phyloP scores from a whole-genome alignment of 2,113 vertebrate species.

The Pimephales promelas region DNA sequence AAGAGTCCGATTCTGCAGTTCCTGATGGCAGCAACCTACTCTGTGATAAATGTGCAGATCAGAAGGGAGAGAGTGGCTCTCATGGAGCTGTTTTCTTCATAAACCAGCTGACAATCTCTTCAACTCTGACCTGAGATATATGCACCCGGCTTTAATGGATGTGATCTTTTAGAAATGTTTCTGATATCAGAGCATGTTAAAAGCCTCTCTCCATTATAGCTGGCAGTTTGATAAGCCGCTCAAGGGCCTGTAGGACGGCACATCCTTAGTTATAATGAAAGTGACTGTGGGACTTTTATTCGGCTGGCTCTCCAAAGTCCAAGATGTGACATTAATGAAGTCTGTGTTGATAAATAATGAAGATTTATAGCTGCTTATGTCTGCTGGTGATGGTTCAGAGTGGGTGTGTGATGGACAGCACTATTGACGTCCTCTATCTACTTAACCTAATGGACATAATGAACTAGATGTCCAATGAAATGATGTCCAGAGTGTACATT shows the following conservation, averaged over 20 bases:
- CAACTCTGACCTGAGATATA: constrained; percentile 2
- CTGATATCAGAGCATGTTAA: constrained; percentile 37
- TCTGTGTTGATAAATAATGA: background rate
- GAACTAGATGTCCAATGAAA: constrained; percentile 7
- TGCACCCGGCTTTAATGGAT: constrained; percentile 3
- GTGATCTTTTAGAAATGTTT: background rate
- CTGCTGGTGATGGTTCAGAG: background rate
- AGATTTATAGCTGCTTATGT: constrained; percentile 6
- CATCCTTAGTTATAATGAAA: background rate
- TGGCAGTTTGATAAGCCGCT: constrained; percentile 13
- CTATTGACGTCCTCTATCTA: constrained; percentile 19
- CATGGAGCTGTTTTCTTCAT: constrained; percentile 16
- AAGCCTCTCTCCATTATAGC: constrained; percentile 32
- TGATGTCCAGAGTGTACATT: background rate
- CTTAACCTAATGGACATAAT: constrained; percentile 26
- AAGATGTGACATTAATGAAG: constrained; percentile 15
- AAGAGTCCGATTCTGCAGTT: constrained; percentile 28
- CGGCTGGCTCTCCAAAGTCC: background rate
- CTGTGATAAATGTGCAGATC: constrained; percentile 22
- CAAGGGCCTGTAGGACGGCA: background rate
- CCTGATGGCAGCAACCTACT: constrained; percentile 2
- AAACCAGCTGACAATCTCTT: constrained; percentile 28
- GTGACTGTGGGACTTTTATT: background rate
- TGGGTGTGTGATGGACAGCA: constrained; percentile 11
- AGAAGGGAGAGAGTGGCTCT: background rate